Conservation (phyloP, 37 sponge, comb jelly and placozoan species). For the Halisarca cf. caerulea region DNA sequence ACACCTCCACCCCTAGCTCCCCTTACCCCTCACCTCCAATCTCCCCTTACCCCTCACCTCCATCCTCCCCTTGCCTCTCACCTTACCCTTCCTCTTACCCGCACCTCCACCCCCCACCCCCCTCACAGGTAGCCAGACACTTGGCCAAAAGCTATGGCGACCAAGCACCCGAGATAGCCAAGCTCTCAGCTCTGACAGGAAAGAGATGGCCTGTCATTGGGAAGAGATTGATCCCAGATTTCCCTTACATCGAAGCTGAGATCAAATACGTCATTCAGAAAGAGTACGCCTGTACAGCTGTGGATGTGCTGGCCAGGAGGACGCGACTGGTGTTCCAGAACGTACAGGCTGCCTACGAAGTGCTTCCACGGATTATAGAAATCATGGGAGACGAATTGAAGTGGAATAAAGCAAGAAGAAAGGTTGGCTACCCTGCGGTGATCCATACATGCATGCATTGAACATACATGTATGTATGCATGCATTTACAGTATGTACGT, state of each 20-base stretch:
- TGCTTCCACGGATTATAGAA: constrained; percentile 83
- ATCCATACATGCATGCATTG: neutral
- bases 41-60: neutral
- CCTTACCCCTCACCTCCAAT: neutral
- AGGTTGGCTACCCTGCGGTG: constrained; percentile 48
- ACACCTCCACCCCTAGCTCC: neutral
- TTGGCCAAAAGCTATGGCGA: constrained; percentile 90
- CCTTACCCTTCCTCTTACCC: neutral
- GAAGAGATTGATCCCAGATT: constrained; percentile 75
- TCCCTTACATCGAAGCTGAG: constrained; percentile 98
- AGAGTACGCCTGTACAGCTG: constrained; percentile 92
- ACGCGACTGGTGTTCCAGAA: constrained; percentile 96
- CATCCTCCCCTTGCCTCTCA: neutral
- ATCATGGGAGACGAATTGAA: constrained; percentile 91
- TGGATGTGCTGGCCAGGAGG: constrained; percentile 90
- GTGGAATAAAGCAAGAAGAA: constrained; percentile 79
- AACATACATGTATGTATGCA: constrained; percentile 15
- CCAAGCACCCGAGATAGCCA: constrained; percentile 90
- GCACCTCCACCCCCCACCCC: no score
- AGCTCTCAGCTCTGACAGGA: constrained; percentile 87
- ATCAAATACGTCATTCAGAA: constrained; percentile 81
- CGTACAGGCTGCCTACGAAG: constrained; percentile 94
- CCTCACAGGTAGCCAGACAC: constrained; percentile 83
- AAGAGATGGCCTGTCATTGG: constrained; percentile 94
- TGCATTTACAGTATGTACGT: constrained; percentile 34